phyloP scores from a whole-genome alignment of 1,140 invertebrate genomes.

The Caenorhabditis remanei region DNA sequence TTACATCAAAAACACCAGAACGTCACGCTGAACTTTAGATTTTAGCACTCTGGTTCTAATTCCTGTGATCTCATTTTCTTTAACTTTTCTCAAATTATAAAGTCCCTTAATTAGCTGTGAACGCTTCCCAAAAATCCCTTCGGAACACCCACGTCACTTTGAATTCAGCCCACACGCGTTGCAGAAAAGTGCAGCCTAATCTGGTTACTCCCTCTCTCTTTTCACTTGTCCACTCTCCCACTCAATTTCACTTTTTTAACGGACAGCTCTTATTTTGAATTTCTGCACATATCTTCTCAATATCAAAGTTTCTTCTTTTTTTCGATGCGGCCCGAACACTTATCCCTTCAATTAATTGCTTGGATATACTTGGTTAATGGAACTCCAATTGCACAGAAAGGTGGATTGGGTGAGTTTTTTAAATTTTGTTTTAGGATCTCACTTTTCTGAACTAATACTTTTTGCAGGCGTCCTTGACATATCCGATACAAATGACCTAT shows the following conservation, averaged over 20 bases:
- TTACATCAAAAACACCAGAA: slow-evolving; percentile 27
- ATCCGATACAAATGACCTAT: slow-evolving; percentile 29
- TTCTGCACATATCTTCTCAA: slow-evolving; percentile 41
- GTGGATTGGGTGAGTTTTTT: slow-evolving; percentile 23
- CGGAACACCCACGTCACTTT: slow-evolving; percentile 44
- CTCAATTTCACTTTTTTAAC: slow-evolving; percentile 47
- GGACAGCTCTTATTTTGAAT: slow-evolving; percentile 29
- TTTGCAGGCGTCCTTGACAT: slow-evolving; percentile 13
- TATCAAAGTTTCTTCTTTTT: background rate
- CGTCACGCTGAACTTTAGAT: background rate
- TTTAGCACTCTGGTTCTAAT: background rate
- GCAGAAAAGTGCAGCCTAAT: slow-evolving; percentile 52
- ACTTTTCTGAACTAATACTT: background rate
- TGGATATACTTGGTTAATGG: slow-evolving; percentile 39
- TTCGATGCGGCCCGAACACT: slow-evolving; percentile 31
- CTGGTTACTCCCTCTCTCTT: slow-evolving; percentile 29
- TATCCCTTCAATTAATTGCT: slow-evolving; percentile 1
- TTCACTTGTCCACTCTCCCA: background rate
- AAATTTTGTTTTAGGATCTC: background rate
- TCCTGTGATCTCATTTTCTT: background rate
- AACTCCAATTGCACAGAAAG: slow-evolving; percentile 15
- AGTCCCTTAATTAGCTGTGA: background rate
- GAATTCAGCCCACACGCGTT: slow-evolving; percentile 53
- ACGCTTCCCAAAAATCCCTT: background rate
- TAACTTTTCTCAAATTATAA: background rate